Percentiles rank a stretch among this genome's conserved stretches.
phyloP scores from a whole-genome alignment of 2,797 vertebrate genomes.

The Chrosomus eos region DNA sequence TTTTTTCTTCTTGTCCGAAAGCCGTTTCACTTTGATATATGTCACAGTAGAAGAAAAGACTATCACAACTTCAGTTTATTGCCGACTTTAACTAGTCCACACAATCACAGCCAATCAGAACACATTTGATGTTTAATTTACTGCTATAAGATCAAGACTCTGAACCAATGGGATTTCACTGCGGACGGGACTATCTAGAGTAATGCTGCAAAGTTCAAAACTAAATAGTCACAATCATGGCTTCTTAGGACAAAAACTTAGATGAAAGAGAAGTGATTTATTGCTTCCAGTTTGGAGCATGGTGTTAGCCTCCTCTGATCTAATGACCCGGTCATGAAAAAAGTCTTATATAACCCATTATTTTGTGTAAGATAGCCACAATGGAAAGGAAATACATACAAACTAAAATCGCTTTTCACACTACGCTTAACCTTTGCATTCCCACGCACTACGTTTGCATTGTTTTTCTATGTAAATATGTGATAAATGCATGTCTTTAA shows the following conservation, averaged over 20 bases:
- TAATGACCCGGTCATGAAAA: slow-evolving; percentile 1
- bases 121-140: background rate
- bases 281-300: slow-evolving; percentile 18
- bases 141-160: background rate
- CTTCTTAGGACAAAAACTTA: background rate
- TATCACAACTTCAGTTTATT: background rate
- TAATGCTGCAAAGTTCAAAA: background rate
- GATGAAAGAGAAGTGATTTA: slow-evolving; percentile 16
- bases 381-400: background rate
- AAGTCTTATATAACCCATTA: background rate
- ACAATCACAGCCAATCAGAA: background rate
- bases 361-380: background rate
- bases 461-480: background rate
- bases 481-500: background rate
- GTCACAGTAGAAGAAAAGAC: background rate
- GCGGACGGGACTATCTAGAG: background rate
- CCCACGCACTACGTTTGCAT: background rate
- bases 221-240: background rate
- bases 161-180: background rate
- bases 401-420: background rate
- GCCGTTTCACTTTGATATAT: background rate
- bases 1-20: too few species aligned
- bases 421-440: background rate
- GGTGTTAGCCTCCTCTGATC: background rate
- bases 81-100: background rate